phyloP scores from a whole-genome alignment of 2,888 invertebrate genomes.

The Cecidostiba fungosa region DNA sequence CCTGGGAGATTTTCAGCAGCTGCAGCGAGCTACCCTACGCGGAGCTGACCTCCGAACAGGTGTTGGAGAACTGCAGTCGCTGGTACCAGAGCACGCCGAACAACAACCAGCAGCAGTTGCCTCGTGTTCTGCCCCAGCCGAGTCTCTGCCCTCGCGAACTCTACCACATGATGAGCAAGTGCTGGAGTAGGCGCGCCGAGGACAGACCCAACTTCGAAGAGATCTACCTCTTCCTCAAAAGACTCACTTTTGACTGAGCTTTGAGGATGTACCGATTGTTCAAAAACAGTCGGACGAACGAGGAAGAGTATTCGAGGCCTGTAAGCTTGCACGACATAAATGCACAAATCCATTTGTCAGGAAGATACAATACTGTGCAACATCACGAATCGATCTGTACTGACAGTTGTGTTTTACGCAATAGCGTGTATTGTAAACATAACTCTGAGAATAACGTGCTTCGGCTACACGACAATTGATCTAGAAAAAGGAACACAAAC shows the following conservation, averaged over 20 bases:
- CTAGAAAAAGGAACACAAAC: neutral
- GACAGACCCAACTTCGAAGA: slow-evolving; percentile 93
- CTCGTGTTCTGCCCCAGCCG: slow-evolving; percentile 84
- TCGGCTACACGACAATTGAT: no score
- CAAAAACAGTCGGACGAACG: neutral
- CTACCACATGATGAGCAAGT: slow-evolving; percentile 95
- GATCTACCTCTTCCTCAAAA: slow-evolving; percentile 89
- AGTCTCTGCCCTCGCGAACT: slow-evolving; percentile 90
- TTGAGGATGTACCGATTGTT: neutral
- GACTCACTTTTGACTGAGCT: slow-evolving; percentile 73
- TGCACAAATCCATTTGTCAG: no score
- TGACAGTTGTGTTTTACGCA: no score
- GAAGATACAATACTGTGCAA: neutral
- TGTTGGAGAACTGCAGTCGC: slow-evolving; percentile 87
- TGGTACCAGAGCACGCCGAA: slow-evolving; percentile 82
- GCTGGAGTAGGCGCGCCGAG: slow-evolving; percentile 91
- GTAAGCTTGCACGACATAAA: neutral
- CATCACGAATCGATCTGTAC: no score
- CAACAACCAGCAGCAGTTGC: slow-evolving; percentile 77
- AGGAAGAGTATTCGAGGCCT: neutral
- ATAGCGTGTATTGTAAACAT: no score
- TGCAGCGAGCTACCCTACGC: slow-evolving; percentile 91
- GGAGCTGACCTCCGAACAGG: slow-evolving; percentile 91
- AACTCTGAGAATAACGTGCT: no score
- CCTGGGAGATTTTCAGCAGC: slow-evolving; percentile 93